Conservation (phyloP, 2,797 vertebrate species). For the Mareca strepera region DNA sequence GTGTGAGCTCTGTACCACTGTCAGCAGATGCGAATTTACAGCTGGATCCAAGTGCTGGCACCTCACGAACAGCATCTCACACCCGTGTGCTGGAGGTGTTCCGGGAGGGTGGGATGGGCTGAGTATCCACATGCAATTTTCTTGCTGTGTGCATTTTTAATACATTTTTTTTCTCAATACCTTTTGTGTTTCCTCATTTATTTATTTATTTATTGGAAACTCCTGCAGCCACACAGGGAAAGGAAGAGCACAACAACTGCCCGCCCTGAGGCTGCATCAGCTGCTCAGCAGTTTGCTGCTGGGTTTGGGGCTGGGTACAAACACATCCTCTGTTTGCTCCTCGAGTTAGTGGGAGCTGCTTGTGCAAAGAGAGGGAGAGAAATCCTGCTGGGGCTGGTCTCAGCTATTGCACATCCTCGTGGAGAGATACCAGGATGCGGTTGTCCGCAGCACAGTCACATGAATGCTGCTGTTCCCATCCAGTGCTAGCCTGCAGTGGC, state of each 20-base stretch:
- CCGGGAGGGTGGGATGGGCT: not conserved
- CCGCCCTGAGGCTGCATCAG: not conserved
- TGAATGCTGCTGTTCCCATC: not conserved
- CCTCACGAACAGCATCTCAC: not conserved
- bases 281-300: not conserved
- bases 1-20: not conserved
- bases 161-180: not conserved
- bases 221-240: not conserved
- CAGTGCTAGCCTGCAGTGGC: not conserved
- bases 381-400: not conserved
- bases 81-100: not conserved
- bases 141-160: slow-evolving; percentile 6
- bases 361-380: not conserved
- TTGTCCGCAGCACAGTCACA: not conserved
- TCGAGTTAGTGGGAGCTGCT: not conserved
- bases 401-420: not conserved
- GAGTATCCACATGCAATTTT: not conserved
- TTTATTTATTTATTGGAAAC: not conserved
- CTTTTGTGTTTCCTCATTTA: not conserved
- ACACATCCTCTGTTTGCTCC: not conserved
- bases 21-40: not conserved
- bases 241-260: not conserved
- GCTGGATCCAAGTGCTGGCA: not conserved
- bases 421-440: fast-evolving
- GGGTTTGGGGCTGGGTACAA: not conserved